These are phyloP conservation scores for Oscarella lobularis DNA, from an alignment of 37 sponge, comb jelly and placozoan genomes.

Conservation along the genomic window DNA sequence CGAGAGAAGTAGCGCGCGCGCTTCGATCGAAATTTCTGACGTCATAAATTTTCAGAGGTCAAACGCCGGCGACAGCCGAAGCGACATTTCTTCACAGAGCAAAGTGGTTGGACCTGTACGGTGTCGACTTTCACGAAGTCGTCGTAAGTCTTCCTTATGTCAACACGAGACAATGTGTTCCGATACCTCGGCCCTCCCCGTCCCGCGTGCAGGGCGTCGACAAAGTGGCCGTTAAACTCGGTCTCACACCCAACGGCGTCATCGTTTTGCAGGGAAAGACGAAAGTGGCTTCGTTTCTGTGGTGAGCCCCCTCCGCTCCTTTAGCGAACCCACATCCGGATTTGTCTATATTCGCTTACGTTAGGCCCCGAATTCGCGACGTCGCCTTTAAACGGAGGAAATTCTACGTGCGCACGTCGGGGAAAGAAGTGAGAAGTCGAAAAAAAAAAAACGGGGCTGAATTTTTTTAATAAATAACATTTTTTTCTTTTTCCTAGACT, in stretches of 20 bases:
- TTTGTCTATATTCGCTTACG: too few relatives aligned
- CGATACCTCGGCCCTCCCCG: too few relatives aligned
- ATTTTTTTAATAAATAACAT: background rate
- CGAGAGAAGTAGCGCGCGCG: too few relatives aligned
- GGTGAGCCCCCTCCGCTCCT: too few relatives aligned
- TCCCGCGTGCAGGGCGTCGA: background rate
- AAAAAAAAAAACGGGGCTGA: too few relatives aligned
- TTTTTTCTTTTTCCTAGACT: background rate
- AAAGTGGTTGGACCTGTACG: slow-evolving; percentile 21
- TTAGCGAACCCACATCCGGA: too few relatives aligned
- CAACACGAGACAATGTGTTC: too few relatives aligned
- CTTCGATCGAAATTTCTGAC: too few relatives aligned
- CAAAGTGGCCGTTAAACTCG: background rate
- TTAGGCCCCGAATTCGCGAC: background rate
- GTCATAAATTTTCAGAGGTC: slow-evolving; percentile 9
- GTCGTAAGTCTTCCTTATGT: too few relatives aligned
- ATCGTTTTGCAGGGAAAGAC: background rate
- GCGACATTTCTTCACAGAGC: slow-evolving; percentile 11
- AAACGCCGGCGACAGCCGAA: slow-evolving; percentile 1
- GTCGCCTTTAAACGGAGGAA: background rate
- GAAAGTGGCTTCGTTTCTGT: background rate
- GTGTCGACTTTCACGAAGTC: slow-evolving; percentile 1
- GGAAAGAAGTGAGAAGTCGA: background rate
- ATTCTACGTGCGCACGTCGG: background rate
- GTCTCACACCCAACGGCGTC: background rate